Conservation (phyloP, 1,140 invertebrate genomes). For the Steinernema khuongi region DNA sequence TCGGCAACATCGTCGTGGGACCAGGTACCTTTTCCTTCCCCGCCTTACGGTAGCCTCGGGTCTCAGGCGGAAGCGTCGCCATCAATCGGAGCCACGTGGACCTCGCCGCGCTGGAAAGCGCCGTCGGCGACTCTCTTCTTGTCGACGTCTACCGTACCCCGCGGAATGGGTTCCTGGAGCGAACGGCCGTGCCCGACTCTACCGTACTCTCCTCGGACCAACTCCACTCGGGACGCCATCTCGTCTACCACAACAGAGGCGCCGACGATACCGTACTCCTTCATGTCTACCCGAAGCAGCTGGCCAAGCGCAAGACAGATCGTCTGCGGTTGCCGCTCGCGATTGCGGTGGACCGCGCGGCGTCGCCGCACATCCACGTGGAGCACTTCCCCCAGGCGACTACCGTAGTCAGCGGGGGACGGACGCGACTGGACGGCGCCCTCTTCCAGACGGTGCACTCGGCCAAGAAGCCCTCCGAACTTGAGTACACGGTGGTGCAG, state of each 20-base stretch:
- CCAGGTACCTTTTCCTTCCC: neutral
- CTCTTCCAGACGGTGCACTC: slow-evolving; percentile 32
- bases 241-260: slow-evolving; percentile 37
- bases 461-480: slow-evolving; percentile 32
- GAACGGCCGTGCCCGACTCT: neutral
- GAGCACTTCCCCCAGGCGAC: slow-evolving; percentile 40
- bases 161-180: neutral
- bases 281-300: slow-evolving; percentile 31
- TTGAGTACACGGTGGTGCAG: slow-evolving; percentile 46
- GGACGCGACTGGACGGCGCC: slow-evolving; percentile 23
- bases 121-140: neutral
- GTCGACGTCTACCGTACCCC: slow-evolving; percentile 9
- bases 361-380: neutral
- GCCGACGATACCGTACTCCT: slow-evolving; percentile 24
- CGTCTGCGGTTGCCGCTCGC: neutral
- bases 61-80: neutral
- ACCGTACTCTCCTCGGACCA: slow-evolving; percentile 14
- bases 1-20: neutral
- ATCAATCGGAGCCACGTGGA: neutral
- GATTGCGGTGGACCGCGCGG: neutral
- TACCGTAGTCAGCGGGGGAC: slow-evolving; percentile 46
- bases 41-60: neutral
- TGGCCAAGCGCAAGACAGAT: neutral
- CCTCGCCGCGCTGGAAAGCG: neutral
- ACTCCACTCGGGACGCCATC: slow-evolving; percentile 40